These are phyloP conservation scores for Tenualosa ilisha DNA, from an alignment of 2,797 vertebrate species.

Conservation along the genomic window DNA sequence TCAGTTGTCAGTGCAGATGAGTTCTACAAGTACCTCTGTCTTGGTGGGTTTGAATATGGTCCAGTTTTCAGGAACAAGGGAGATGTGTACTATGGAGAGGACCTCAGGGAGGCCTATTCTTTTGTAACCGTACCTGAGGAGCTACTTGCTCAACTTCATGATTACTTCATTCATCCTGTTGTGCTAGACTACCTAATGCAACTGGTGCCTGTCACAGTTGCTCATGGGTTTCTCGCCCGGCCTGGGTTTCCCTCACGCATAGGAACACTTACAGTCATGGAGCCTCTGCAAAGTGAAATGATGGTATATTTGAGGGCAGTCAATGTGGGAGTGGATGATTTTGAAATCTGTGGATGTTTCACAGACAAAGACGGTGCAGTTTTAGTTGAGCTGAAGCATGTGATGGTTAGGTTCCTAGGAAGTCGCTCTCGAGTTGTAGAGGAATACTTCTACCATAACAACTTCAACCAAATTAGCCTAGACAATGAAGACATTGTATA, in stretches of 20 bases:
- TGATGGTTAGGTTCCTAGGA: slow-evolving; percentile 72
- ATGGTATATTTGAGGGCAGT: slow-evolving; percentile 77
- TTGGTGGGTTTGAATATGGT: slow-evolving; percentile 81
- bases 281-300: slow-evolving; percentile 82
- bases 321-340: slow-evolving; percentile 64
- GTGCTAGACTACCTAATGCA: slow-evolving; percentile 84
- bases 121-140: slow-evolving; percentile 72
- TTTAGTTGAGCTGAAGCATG: slow-evolving; percentile 78
- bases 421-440: slow-evolving; percentile 64
- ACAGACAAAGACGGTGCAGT: slow-evolving; percentile 75
- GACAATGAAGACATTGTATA: not conserved
- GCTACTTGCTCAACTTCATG: slow-evolving; percentile 69
- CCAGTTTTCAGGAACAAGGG: slow-evolving; percentile 74
- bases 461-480: slow-evolving; percentile 61
- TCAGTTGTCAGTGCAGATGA: slow-evolving; percentile 67
- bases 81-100: slow-evolving; percentile 76
- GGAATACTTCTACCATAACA: slow-evolving; percentile 79
- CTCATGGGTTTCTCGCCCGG: slow-evolving; percentile 58
- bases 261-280: slow-evolving; percentile 75
- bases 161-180: slow-evolving; percentile 83
- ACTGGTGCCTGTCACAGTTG: slow-evolving; percentile 69
- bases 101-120: slow-evolving; percentile 77
- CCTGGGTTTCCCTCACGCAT: slow-evolving; percentile 79
- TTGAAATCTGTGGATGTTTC: slow-evolving; percentile 83
- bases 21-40: slow-evolving; percentile 72